Base-by-base conservation (phyloP, 2,888 invertebrate species). In the Dioctria rufipes region DNA sequence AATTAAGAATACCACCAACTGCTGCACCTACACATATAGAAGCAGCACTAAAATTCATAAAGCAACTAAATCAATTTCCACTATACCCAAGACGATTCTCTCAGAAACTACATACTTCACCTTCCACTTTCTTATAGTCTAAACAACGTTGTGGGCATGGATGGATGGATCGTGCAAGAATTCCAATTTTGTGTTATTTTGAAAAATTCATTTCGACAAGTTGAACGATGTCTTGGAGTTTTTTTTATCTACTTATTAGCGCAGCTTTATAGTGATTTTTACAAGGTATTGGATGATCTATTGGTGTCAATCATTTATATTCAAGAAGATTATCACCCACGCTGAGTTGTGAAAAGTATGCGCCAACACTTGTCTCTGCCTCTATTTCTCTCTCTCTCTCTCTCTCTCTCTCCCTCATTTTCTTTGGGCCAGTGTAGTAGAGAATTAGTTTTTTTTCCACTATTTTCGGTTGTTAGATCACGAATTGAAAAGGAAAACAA, bases 401-500 rank as follows among this genome's bases (percentile, higher is more conserved):
- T 25, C 25, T 25, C 25, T 25, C 25, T 25, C 25, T 25, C 25
- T 25, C 25, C 25, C 25, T 25, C 25, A 25, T 25, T 25, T 25
- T 25, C 25, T 25, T 25, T 25, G 25, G 25, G 25, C 37, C 25
- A 67, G 6, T 11, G 61, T 40, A 8, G 9, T n/a, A 9, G 3
- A 63, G 63, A 37, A 13, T 13, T 6, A 67, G 67, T 11, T 54
- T 54, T 39, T 46, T 75, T 75, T 75, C 60, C 42, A 58, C 75
- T 60, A 61, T 61, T 61, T 75, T 81, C 75, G 75, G 79, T 58
- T 63, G 66, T 58, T 60, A 78, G 58, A 79, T 79, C 73, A 73
- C 78, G 66, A 79, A 63, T 43, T 73, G 69, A 81, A 81, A 6
- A 46, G 46, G 8, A 46, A 46, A 46, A 46, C 8, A 46, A 46